A percentile compares a stretch with the other conserved stretches of the same genome.
These are phyloP conservation scores for Acanthopleura granulata DNA, from an alignment of 2,888 invertebrate genomes.

Conservation along the genomic window DNA sequence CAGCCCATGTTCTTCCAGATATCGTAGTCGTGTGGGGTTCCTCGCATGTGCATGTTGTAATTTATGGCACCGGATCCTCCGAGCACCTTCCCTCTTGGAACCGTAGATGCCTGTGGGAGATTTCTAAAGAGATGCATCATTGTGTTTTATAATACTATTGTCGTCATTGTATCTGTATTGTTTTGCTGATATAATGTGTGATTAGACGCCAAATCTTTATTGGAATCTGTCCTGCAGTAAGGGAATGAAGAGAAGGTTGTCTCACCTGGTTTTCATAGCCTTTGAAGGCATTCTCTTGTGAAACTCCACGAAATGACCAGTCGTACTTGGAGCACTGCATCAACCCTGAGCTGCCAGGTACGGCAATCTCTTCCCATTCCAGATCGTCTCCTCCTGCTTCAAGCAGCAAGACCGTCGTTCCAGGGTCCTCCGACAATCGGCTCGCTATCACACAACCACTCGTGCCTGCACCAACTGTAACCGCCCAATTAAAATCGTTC, in stretches of 20 bases:
- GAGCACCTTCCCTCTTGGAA: slow-evolving; percentile 1
- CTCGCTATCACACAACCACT: slow-evolving; percentile 10
- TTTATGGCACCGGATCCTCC: background rate
- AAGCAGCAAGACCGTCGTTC: background rate
- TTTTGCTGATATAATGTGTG: no score
- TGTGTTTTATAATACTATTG: no score
- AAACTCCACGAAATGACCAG: background rate
- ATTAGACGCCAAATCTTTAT: no score
- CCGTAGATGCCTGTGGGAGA: background rate
- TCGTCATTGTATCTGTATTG: no score
- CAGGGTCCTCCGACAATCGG: background rate
- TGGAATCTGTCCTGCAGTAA: no score
- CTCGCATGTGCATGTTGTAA: background rate
- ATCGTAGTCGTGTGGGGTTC: background rate
- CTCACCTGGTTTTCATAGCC: slow-evolving; percentile 10
- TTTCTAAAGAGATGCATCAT: no score
- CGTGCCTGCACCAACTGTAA: slow-evolving; percentile 6
- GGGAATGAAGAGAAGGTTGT: background rate
- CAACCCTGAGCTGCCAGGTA: background rate
- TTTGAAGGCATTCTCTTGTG: slow-evolving; percentile 3
- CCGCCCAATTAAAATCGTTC: background rate
- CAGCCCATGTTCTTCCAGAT: slow-evolving; percentile 2
- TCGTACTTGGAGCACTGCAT: slow-evolving; percentile 3
- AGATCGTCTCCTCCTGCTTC: slow-evolving; percentile 13
- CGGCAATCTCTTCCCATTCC: background rate